Evolutionary conservation across 2,113 vertebrate genomes (phyloP), one percentile per base, ranked within the genome.

Genomic region (Ictidomys tridecemlineatus): DNA sequence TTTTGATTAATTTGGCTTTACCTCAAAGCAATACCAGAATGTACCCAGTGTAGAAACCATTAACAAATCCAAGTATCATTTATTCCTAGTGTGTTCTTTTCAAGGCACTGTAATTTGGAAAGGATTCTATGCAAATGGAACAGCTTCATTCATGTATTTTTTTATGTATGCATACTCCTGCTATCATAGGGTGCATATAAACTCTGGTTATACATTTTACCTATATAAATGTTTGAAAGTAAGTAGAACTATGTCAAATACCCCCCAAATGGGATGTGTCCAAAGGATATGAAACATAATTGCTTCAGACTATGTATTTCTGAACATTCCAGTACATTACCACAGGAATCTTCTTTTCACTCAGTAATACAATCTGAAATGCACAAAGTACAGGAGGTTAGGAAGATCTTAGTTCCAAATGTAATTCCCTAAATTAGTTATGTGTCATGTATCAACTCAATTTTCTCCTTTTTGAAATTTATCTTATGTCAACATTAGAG

Each of bases 1-100:
- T 88, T 72, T 65, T 96, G 53, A 96, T 96, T 84, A 79, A 89
- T 87, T n/a, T 86, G 79, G 82, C 65, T 42, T 97, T 93, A 39
- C 42, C 10, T 97, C n/a, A 83, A 30, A 96, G 93, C 69, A 79
- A n/a, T 90, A 82, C 1, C 2, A 91, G 45, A 96, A 80, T 48
- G 3, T 48, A 78, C 42, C 14, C 93, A 95, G 92, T 16, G 63
- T 74, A n/a, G 42, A 12, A 17, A 92, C 16, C 8, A 37, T 76
- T 65, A 76, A 70, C 56, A 80, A n/a, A 63, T 76, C 26, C 70
- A 30, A 37, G 34, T 70, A 61, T 28, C 13, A 12, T 39, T 7
- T 48, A 24, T 58, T 84, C 92, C 20, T 86, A 67, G 1, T 74
- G 6, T 10, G 4, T 67, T 83, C n/a, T 82, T 96, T 93, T 95